Base-by-base conservation (phyloP, 1,140 invertebrate species). In the Drosophila simulans region DNA sequence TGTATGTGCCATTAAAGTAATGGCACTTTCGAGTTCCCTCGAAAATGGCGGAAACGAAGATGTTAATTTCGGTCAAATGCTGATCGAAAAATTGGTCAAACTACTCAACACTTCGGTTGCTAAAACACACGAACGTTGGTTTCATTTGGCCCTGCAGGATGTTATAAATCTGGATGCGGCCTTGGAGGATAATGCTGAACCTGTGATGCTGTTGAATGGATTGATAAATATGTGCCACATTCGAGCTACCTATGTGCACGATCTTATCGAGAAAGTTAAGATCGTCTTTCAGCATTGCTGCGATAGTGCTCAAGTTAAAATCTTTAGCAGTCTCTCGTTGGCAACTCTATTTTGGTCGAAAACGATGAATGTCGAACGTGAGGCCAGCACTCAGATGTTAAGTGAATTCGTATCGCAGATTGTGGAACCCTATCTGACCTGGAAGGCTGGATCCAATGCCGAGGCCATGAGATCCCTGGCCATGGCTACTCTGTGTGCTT, bases 381-480 rank as follows among this genome's bases (percentile, higher is more conserved):
- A 76, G 20, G 69, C 78, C 34, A 90, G 85, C 52, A 78, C 68
- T 2, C 66, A 85, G 48, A 7, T 90, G 10, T 27, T 92, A 5
- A 35, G 27, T 3, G 58, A 45, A 1, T 92, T 92, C 34, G 11
- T 90, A 20, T 7, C 31, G 93, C 95, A 95, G 43, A 93, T 97
- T 46, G 94, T 98, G 73, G 92, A 95, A 39, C 96, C 96, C 1
- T 95, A 96, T 86, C 92, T 98, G 57, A 93, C 95, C 12, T 98
- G 97, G 97, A 93, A 94, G 17, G 96, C 97, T n/a, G 97, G 97
- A 0, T 94, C 95, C 27, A 95, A 95, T 15, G 95, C 97, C 0
- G 96, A 96, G 84, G 95, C 96, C 4, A 94, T 97, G 64, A 93
- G 97, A 53, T 97, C 96, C 1, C 95, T 96, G 42, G 96, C 96